Percentiles rank a stretch among this genome's conserved stretches.
Conservation (phyloP, 1,140 invertebrate species). For the Choristoneura fumiferana region DNA sequence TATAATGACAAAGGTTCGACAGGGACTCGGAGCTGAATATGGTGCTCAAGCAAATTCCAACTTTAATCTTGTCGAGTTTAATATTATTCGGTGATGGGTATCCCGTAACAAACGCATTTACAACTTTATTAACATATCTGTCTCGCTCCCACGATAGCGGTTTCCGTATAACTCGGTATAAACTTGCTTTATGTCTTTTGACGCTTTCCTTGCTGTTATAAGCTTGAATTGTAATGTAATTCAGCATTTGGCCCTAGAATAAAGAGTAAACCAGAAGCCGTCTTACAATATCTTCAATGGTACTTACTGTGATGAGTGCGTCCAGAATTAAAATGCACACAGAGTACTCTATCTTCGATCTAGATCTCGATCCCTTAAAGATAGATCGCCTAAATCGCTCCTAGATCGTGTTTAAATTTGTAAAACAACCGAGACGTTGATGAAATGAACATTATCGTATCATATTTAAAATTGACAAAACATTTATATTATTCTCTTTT, state of each 20-base stretch:
- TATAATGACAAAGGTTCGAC: constrained; percentile 77
- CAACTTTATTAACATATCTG: constrained; percentile 55
- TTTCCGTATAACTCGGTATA: constrained; percentile 28
- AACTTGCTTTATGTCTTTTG: constrained; percentile 33
- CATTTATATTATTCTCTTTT: too few relatives aligned
- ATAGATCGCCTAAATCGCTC: too few relatives aligned
- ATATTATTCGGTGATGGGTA: constrained; percentile 30
- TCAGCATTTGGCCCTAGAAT: constrained; percentile 20
- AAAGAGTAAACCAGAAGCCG: too few relatives aligned
- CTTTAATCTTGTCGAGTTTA: constrained; percentile 43
- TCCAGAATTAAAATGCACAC: too few relatives aligned
- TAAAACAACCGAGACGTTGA: too few relatives aligned
- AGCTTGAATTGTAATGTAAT: constrained; percentile 36
- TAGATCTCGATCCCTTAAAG: too few relatives aligned
- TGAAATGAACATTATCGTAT: too few relatives aligned
- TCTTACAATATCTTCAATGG: too few relatives aligned
- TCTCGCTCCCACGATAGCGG: constrained; percentile 35
- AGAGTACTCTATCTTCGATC: too few relatives aligned
- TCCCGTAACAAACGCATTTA: constrained; percentile 37
- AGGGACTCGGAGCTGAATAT: constrained; percentile 45
- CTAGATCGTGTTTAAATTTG: too few relatives aligned
- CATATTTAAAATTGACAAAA: too few relatives aligned
- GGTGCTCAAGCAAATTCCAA: constrained; percentile 45
- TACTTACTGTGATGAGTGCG: too few relatives aligned
- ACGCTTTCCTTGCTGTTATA: constrained; percentile 35